These are phyloP conservation scores for Cancer borealis DNA, from an alignment of 2,888 invertebrate species.

Conservation along the genomic window DNA sequence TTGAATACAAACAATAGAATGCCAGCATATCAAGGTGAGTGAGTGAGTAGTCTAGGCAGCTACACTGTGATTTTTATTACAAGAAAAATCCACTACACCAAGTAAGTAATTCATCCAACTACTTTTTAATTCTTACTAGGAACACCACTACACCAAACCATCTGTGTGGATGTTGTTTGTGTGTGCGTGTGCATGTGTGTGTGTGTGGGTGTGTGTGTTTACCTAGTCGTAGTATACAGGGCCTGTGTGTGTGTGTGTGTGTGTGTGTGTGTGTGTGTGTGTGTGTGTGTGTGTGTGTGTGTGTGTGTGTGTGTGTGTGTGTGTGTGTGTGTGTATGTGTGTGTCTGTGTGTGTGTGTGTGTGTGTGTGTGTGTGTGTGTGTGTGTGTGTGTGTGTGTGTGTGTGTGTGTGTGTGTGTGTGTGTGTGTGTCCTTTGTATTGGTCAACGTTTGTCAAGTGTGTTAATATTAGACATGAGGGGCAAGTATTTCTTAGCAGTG, in stretches of 20 bases:
- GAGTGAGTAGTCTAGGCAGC: background rate
- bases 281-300: background rate
- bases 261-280: background rate
- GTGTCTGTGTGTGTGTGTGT: background rate
- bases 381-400: background rate
- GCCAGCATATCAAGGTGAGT: background rate
- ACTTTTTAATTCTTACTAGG: background rate
- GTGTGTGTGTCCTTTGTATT: constrained; percentile 1
- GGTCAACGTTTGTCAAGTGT: background rate
- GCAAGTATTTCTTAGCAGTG: background rate
- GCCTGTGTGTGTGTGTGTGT: background rate
- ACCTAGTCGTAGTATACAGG: too few relatives aligned
- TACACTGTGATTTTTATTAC: background rate
- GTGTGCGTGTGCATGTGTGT: constrained; percentile 22
- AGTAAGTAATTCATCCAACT: background rate
- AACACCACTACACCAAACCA: background rate
- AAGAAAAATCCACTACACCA: background rate
- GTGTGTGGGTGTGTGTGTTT: too few relatives aligned
- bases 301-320: background rate
- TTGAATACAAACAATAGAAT: background rate
- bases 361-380: constrained; percentile 15
- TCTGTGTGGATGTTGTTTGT: background rate
- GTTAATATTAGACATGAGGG: background rate
- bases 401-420: background rate
- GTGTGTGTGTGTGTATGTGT: background rate